Evolutionary conservation across 1,140 invertebrate genomes (phyloP).

Genomic region (Panagrolaimus sp.): DNA sequence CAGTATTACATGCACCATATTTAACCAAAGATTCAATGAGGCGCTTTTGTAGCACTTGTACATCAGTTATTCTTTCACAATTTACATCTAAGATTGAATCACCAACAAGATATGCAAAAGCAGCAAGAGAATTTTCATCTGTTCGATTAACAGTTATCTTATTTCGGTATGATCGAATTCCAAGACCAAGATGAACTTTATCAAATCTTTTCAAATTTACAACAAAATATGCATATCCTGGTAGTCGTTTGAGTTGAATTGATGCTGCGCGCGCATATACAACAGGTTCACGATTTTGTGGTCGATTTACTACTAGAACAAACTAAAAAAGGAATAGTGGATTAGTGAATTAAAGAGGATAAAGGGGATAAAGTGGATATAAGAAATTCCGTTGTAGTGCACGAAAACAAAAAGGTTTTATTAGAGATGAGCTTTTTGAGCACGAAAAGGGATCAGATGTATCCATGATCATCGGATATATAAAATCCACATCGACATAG

Average conservation of each 20-base stretch:
- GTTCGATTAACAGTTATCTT: not conserved
- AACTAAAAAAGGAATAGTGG: not conserved
- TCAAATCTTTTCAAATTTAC: slow-evolving; percentile 10
- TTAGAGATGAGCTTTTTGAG: too few relatives aligned
- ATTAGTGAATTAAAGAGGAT: too few relatives aligned
- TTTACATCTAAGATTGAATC: slow-evolving; percentile 9
- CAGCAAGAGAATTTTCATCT: slow-evolving; percentile 5
- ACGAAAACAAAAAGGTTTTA: too few relatives aligned
- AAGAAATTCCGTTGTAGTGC: too few relatives aligned
- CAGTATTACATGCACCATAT: slow-evolving; percentile 4
- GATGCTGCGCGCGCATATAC: not conserved
- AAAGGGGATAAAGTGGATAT: not conserved
- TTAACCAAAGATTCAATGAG: slow-evolving; percentile 2
- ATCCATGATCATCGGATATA: too few relatives aligned
- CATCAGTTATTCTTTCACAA: not conserved
- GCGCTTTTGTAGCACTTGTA: not conserved
- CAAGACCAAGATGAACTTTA: not conserved
- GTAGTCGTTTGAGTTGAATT: not conserved
- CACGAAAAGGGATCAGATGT: too few relatives aligned
- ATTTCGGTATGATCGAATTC: slow-evolving; percentile 3
- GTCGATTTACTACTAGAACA: not conserved
- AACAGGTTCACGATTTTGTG: slow-evolving; percentile 5
- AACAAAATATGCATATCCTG: slow-evolving; percentile 4
- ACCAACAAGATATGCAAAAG: not conserved
- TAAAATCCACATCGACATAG: too few relatives aligned